These are phyloP conservation scores for Oryzias woworae DNA, from an alignment of 2,113 vertebrate species.

Conservation along the genomic window DNA sequence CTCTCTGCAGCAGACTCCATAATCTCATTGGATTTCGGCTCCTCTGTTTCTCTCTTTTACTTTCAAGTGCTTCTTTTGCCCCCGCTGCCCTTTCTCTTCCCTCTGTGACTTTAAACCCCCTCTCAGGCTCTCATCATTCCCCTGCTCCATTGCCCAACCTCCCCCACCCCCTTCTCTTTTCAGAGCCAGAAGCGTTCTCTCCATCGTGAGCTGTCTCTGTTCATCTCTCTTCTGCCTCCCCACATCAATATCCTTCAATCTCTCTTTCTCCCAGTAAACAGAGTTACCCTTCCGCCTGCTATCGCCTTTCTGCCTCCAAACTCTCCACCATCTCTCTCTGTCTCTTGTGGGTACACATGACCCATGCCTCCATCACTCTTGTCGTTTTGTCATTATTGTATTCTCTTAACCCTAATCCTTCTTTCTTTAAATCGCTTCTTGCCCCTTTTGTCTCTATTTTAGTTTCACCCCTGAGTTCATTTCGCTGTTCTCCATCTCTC, in stretches of 20 bases:
- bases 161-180: conserved; percentile 35
- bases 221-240: conserved; percentile 52
- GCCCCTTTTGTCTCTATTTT: conserved; percentile 19
- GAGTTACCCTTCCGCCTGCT: conserved; percentile 62
- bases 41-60: conserved; percentile 17
- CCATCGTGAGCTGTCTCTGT: conserved; percentile 52
- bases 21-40: conserved; percentile 39
- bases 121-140: conserved; percentile 35
- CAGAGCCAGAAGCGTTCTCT: conserved; percentile 45
- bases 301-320: conserved; percentile 40
- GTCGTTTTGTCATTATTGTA: conserved; percentile 72
- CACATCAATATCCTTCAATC: conserved; percentile 65
- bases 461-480: conserved; percentile 28
- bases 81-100: conserved; percentile 14
- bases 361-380: conserved; percentile 65
- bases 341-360: conserved; percentile 68
- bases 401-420: conserved; percentile 50
- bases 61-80: conserved; percentile 6
- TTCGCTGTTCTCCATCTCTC: conserved; percentile 40
- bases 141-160: conserved; percentile 39
- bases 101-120: conserved; percentile 20
- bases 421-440: conserved; percentile 27
- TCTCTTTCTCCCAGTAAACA: conserved; percentile 46
- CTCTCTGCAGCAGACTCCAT: conserved; percentile 13
- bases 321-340: conserved; percentile 29